These are phyloP conservation scores for Leptarthrus brevirostris DNA, from an alignment of 2,888 invertebrate genomes.

Conservation along the genomic window DNA sequence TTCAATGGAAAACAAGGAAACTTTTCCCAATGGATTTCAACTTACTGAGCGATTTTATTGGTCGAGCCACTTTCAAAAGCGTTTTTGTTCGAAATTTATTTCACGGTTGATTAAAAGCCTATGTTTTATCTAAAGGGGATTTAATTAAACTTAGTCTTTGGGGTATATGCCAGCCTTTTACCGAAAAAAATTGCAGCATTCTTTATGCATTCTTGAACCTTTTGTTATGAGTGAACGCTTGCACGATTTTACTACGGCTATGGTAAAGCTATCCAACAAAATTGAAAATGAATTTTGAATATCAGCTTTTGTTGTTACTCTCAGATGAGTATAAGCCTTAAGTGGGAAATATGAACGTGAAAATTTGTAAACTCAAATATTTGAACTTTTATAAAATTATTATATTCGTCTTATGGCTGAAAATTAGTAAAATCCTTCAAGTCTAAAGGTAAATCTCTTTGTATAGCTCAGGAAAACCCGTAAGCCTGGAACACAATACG, in stretches of 20 bases:
- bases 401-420: too few species aligned
- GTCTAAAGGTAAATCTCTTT: too few species aligned
- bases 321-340: too few species aligned
- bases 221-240: slow-evolving; percentile 7
- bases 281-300: too few species aligned
- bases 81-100: slow-evolving; percentile 31
- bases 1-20: slow-evolving; percentile 41
- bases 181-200: slow-evolving; percentile 20
- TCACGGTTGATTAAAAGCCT: slow-evolving; percentile 39
- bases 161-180: background rate
- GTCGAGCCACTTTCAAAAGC: slow-evolving; percentile 21
- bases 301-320: too few species aligned
- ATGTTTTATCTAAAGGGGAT: slow-evolving; percentile 22
- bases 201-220: slow-evolving; percentile 35
- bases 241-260: background rate
- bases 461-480: too few species aligned
- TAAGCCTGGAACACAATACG: too few species aligned
- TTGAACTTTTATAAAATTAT: too few species aligned
- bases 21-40: slow-evolving; percentile 41
- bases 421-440: too few species aligned
- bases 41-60: slow-evolving; percentile 26
- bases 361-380: too few species aligned
- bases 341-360: too few species aligned
- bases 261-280: too few species aligned
- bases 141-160: slow-evolving; percentile 42